A percentile compares a stretch with the other conserved stretches of the same genome.
phyloP scores from a whole-genome alignment of 2,113 vertebrate genomes.

The Symphodus melops region DNA sequence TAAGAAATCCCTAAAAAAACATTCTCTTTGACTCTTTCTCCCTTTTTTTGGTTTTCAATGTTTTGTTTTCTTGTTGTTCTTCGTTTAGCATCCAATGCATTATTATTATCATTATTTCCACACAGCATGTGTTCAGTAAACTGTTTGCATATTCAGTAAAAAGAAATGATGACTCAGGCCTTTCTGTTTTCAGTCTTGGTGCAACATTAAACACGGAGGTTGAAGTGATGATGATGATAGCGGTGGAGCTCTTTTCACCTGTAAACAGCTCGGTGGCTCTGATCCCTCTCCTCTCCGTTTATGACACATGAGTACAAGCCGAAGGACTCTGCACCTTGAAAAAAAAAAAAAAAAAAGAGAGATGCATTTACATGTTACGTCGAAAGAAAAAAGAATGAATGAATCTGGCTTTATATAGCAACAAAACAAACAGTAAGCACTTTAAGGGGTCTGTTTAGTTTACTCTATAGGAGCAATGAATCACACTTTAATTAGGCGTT shows the following conservation, averaged over 20 bases:
- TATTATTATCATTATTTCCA: too few species aligned
- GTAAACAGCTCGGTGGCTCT: conserved; percentile 96
- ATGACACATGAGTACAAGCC: conserved; percentile 95
- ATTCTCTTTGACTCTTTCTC: too few species aligned
- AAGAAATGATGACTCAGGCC: not conserved
- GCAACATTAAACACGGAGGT: not conserved
- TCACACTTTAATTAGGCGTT: conserved; percentile 39
- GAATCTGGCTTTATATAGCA: not conserved
- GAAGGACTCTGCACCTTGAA: conserved; percentile 93
- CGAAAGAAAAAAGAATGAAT: conserved; percentile 1
- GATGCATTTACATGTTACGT: not conserved
- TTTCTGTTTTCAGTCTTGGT: not conserved
- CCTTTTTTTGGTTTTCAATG: too few species aligned
- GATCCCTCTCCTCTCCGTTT: conserved; percentile 94
- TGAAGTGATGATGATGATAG: not conserved
- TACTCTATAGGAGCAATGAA: not conserved
- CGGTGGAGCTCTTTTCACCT: conserved; percentile 87
- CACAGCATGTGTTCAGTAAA: not conserved
- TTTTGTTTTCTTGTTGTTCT: too few species aligned
- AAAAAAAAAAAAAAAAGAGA: conserved; percentile 27
- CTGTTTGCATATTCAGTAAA: not conserved
- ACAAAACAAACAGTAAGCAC: not conserved
- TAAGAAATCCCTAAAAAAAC: too few species aligned
- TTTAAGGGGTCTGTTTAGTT: not conserved
- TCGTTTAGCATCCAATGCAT: too few species aligned